Conservation (phyloP, 2,888 invertebrate genomes). For the Macrophya alboannulata region DNA sequence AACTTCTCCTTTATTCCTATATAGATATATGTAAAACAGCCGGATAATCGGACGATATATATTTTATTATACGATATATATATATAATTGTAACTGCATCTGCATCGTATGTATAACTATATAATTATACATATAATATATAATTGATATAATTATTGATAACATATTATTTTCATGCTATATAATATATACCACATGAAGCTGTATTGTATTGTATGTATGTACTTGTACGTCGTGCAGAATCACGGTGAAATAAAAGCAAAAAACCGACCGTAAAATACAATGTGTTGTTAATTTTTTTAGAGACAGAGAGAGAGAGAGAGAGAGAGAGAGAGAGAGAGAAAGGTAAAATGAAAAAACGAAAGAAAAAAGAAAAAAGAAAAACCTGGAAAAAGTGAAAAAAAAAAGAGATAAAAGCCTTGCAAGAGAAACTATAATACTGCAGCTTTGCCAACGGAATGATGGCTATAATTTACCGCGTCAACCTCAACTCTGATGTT, state of each 20-base stretch:
- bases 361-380: neutral
- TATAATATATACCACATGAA: neutral
- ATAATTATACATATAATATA: neutral
- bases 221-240: too few relatives aligned
- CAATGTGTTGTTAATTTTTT: too few relatives aligned
- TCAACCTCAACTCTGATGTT: constrained; percentile 50
- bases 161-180: constrained; percentile 25
- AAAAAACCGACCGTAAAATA: too few relatives aligned
- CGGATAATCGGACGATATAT: neutral
- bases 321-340: neutral
- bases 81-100: constrained; percentile 42
- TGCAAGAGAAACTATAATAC: constrained; percentile 36
- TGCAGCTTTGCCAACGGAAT: constrained; percentile 43
- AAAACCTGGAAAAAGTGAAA: neutral
- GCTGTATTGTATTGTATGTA: too few relatives aligned
- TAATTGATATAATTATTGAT: neutral
- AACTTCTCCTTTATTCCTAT: neutral
- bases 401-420: constrained; percentile 17
- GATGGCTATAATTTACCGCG: constrained; percentile 52
- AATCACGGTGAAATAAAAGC: neutral
- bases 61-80: too few relatives aligned
- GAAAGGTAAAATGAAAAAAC: neutral
- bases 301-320: neutral
- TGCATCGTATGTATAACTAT: neutral
- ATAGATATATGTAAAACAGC: neutral